Conservation (phyloP, 2,888 invertebrate genomes). For the Calameuta idolon region DNA sequence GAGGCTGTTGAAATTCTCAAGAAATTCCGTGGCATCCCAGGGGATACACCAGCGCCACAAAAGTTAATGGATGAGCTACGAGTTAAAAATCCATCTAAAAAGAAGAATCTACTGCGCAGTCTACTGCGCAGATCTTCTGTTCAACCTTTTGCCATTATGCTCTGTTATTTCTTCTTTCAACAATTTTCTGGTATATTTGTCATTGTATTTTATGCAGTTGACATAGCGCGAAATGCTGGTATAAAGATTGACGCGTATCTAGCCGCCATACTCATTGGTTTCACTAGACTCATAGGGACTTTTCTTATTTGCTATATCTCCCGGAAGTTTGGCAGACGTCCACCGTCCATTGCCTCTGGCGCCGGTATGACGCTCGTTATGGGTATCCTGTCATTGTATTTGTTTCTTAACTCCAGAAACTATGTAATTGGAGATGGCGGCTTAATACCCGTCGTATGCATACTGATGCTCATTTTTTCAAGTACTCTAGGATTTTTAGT, state of each 20-base stretch:
- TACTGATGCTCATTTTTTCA: conserved; percentile 69
- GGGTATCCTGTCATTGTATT: conserved; percentile 67
- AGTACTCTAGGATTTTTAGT: conserved; percentile 71
- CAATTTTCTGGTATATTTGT: conserved; percentile 72
- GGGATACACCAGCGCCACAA: conserved; percentile 32
- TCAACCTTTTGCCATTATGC: conserved; percentile 63
- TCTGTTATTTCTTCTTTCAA: conserved; percentile 71
- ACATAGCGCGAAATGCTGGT: conserved; percentile 68
- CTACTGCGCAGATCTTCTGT: neutral
- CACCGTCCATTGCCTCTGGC: conserved; percentile 73
- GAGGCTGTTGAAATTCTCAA: conserved; percentile 67
- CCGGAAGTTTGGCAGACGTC: conserved; percentile 71
- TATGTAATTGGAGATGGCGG: conserved; percentile 45
- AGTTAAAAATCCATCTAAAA: conserved; percentile 38
- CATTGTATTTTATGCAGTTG: conserved; percentile 71
- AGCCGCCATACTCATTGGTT: conserved; percentile 69
- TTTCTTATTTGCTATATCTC: conserved; percentile 67
- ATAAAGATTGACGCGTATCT: conserved; percentile 67
- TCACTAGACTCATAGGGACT: conserved; percentile 67
- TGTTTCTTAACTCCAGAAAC: conserved; percentile 55
- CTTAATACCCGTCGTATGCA: conserved; percentile 64
- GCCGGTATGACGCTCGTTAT: conserved; percentile 71
- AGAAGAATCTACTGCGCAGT: conserved; percentile 44
- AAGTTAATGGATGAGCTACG: conserved; percentile 44
- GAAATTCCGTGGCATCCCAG: conserved; percentile 63